phyloP scores from a whole-genome alignment of 92 coral and sea anemone species.

The Epizoanthus stellaris region DNA sequence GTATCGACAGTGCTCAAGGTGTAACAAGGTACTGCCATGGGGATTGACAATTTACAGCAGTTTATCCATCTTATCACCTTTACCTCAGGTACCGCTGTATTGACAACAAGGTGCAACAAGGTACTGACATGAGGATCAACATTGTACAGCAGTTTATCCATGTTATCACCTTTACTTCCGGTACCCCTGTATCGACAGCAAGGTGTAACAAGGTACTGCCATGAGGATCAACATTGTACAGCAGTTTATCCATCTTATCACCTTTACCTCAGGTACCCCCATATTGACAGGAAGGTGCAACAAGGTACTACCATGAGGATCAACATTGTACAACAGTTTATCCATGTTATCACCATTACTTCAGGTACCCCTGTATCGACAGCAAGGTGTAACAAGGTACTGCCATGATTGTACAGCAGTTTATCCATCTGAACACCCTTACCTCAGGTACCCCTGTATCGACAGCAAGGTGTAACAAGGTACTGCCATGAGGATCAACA shows the following conservation, averaged over 20 bases:
- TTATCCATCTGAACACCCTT: background rate
- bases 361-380: no score
- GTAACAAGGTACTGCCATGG: no score
- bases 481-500: no score
- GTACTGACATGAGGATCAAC: slow-evolving; percentile 56
- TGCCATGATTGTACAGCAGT: no score
- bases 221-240: no score
- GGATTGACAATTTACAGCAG: no score
- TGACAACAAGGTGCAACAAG: background rate
- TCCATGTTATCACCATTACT: slow-evolving; percentile 9
- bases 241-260: background rate
- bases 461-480: slow-evolving; percentile 54
- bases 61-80: background rate
- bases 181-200: no score
- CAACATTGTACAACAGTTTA: slow-evolving; percentile 47
- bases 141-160: slow-evolving; percentile 48
- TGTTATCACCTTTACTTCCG: background rate
- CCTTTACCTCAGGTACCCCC: slow-evolving; percentile 50
- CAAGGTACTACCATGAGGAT: slow-evolving; percentile 52
- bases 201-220: no score
- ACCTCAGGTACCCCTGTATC: slow-evolving; percentile 62
- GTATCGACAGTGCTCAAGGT: no score
- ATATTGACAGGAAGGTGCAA: slow-evolving; percentile 55
- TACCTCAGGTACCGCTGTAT: slow-evolving; percentile 60
- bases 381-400: no score